Conservation (phyloP, 2,888 invertebrate genomes). For the Myopa testacea region DNA sequence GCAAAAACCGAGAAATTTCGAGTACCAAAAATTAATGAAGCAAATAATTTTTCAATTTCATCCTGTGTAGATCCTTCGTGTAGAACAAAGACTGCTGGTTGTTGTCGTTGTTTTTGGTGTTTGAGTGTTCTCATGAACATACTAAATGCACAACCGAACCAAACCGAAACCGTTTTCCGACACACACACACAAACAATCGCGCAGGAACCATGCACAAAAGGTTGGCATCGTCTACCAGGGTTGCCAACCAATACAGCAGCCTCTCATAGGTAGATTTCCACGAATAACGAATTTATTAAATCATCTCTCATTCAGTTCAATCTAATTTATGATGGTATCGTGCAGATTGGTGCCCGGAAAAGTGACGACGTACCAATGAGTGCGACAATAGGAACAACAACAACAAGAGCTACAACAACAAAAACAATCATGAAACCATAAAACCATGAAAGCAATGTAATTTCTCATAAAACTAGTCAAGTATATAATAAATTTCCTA, state of each 20-base stretch:
- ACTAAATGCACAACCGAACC: neutral
- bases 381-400: slow-evolving; percentile 20
- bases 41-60: slow-evolving; percentile 37
- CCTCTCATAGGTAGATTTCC: neutral
- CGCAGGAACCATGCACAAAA: slow-evolving; percentile 3
- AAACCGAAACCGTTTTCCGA: neutral
- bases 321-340: neutral
- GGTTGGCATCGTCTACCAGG: neutral
- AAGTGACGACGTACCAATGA: neutral
- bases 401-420: slow-evolving; percentile 37
- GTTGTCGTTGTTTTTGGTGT: neutral
- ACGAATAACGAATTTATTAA: slow-evolving; percentile 22
- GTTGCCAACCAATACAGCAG: neutral
- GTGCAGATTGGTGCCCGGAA: neutral
- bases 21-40: slow-evolving; percentile 35
- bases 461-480: slow-evolving; percentile 26
- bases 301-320: neutral
- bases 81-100: neutral
- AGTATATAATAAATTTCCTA: slow-evolving; percentile 35
- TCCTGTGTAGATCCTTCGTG: slow-evolving; percentile 8
- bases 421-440: neutral
- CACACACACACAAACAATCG: neutral
- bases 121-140: slow-evolving; percentile 15
- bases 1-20: slow-evolving; percentile 14
- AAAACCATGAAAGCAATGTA: neutral